Percentiles rank a stretch among this genome's conserved stretches.
Evolutionary conservation across 2,888 invertebrate genomes (phyloP).

Genomic region (Dendrolimus pini): DNA sequence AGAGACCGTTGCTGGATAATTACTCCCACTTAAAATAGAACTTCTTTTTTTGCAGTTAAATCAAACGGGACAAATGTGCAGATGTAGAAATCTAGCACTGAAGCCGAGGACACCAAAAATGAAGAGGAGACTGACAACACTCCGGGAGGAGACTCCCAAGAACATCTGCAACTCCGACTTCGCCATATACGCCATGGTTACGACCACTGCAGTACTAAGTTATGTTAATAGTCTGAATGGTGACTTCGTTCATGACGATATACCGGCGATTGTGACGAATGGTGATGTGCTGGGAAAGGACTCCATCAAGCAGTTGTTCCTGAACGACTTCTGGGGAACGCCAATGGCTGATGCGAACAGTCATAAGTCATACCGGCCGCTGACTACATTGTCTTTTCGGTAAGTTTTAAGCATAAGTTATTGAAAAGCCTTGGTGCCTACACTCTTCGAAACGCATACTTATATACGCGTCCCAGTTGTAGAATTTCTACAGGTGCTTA

Average conservation of each 20-base stretch:
- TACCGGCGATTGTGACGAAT: constrained; percentile 89
- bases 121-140: constrained; percentile 65
- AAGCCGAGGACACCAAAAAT: constrained; percentile 49
- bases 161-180: constrained; percentile 55
- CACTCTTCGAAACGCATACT: no score
- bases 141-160: constrained; percentile 48
- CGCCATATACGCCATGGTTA: constrained; percentile 79
- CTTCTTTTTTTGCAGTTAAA: constrained; percentile 42
- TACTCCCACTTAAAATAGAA: no score
- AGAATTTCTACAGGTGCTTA: no score
- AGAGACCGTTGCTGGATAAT: no score
- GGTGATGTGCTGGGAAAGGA: constrained; percentile 85
- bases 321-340: constrained; percentile 92
- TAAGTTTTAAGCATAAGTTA: constrained; percentile 53
- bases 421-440: no score
- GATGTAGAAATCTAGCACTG: constrained; percentile 58
- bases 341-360: constrained; percentile 87
- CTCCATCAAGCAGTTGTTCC: constrained; percentile 79
- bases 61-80: constrained; percentile 52
- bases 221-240: constrained; percentile 86
- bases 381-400: constrained; percentile 91
- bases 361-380: constrained; percentile 91
- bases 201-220: constrained; percentile 81
- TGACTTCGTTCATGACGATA: constrained; percentile 93
- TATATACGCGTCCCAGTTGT: no score